Evolutionary conservation across 1,140 invertebrate genomes (phyloP), one percentile per base, ranked within the genome.

Genomic region (Polypedilum vanderplanki): DNA sequence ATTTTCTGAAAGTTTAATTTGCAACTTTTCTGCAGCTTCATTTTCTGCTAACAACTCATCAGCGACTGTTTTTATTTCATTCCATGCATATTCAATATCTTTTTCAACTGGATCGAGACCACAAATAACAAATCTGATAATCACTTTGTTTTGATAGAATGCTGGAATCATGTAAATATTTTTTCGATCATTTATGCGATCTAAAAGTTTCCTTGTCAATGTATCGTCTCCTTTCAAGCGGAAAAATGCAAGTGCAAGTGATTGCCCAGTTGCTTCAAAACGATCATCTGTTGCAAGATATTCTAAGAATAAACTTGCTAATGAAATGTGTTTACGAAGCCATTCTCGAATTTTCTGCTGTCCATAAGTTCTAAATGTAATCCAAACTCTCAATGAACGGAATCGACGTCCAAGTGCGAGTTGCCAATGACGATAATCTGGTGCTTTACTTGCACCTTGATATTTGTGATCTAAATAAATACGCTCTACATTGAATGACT

Each of bases 391-490:
- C 5, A 99, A 83, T 0, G 97, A 89, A 20, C 96, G 87, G 80
- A 98, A 98, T 78, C 95, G 85, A 74, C 96, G 86, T 5, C 95
- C 95, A 46, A 98, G 82, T 10, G 95, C 89, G 79, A 98, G 96
- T 84, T 97, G 95, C 93, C 95, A 97, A 80, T 98, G 93, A 87
- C 97, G 81, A 79, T 94, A 97, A 80, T 98, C 95, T 0, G 94
- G 94, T 7, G 91, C 89, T 73, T 87, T 84, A 79, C 88, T 82
- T 46, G 90, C 90, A 78, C 90, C 87, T 74, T 88, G 79, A 78
- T 88, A 87, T 80, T 90, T 81, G 79, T 93, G 89, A 77, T 89
- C 87, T 75, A 97, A 82, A 79, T 98, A 99, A 33, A 98, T 89
- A 76, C 96, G 89, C 78, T 98, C 94, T 0, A 99, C 93, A 80